phyloP scores from a whole-genome alignment of 2,113 vertebrate genomes.

The Melanerpes aurifrons region DNA sequence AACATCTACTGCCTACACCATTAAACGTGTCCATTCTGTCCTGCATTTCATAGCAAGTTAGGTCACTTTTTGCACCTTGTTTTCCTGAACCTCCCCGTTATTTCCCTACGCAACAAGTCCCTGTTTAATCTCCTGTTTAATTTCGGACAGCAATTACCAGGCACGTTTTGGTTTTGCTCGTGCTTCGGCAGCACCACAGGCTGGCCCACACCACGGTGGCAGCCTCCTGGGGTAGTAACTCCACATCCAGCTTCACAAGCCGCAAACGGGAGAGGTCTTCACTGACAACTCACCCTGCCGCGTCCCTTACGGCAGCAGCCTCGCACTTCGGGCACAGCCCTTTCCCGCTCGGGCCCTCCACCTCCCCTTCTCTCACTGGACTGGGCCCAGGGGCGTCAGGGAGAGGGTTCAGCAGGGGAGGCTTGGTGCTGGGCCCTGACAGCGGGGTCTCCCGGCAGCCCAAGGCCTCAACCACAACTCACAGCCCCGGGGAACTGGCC shows the following conservation, averaged over 20 bases:
- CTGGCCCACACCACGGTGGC: background rate
- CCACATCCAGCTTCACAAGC: background rate
- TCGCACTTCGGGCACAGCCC: background rate
- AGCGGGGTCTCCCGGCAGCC: background rate
- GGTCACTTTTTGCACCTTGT: rapidly evolving
- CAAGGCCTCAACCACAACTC: background rate
- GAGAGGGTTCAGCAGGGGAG: too few species aligned
- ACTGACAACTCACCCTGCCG: background rate
- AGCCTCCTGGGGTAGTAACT: too few species aligned
- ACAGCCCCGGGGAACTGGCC: background rate
- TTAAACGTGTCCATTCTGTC: rapidly evolving
- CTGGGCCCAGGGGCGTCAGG: background rate
- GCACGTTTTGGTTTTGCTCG: rapidly evolving
- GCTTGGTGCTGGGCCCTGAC: background rate
- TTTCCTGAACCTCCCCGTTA: background rate
- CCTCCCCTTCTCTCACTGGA: background rate
- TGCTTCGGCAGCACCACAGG: background rate
- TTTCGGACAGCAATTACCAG: rapidly evolving
- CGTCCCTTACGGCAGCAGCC: background rate
- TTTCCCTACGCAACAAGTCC: rapidly evolving
- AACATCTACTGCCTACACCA: rapidly evolving
- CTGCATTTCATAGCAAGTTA: background rate
- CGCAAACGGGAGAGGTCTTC: rapidly evolving
- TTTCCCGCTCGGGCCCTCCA: background rate
- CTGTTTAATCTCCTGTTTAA: too few species aligned